Conservation (phyloP, 2,888 invertebrate genomes). For the Pseudococcus longispinus region DNA sequence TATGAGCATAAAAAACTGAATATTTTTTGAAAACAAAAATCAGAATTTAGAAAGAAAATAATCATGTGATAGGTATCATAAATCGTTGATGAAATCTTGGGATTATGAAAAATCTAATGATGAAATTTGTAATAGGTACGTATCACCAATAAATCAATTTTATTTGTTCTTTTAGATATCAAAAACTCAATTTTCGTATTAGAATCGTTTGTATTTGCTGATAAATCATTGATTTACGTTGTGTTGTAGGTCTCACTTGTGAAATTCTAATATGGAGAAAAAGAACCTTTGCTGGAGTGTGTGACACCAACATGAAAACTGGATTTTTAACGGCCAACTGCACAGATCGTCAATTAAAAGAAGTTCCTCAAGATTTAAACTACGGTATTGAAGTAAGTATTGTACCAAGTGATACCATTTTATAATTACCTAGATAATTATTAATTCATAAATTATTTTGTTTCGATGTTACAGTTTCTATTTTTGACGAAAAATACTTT, state of each 20-base stretch:
- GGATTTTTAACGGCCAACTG: slow-evolving; percentile 4
- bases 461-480: not conserved
- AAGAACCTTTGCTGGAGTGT: not conserved
- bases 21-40: not conserved
- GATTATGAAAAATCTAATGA: not conserved
- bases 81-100: not conserved
- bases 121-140: not conserved
- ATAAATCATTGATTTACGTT: not conserved
- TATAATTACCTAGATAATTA: no score
- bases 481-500: not conserved
- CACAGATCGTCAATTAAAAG: not conserved
- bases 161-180: not conserved
- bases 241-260: not conserved
- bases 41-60: not conserved
- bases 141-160: not conserved
- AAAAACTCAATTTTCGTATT: not conserved
- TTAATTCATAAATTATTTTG: no score
- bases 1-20: not conserved
- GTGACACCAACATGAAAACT: not conserved
- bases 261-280: slow-evolving; percentile 6
- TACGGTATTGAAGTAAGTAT: not conserved
- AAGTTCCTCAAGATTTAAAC: not conserved
- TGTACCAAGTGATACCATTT: no score
- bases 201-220: not conserved
- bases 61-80: not conserved